These are phyloP conservation scores for Diplazon laetatorius DNA, from an alignment of 2,888 invertebrate species.

Conservation along the genomic window DNA sequence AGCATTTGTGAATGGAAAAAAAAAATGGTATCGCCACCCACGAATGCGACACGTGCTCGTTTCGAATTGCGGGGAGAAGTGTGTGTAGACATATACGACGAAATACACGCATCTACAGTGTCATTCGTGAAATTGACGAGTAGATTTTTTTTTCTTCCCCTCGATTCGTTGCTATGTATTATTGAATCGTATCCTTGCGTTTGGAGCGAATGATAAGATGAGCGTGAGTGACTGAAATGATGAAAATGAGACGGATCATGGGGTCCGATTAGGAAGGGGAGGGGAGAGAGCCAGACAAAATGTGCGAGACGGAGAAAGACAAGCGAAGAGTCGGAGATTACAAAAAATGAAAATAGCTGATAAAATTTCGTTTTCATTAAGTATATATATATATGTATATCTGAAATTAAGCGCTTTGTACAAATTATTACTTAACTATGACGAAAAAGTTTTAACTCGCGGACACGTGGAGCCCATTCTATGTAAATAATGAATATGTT, in stretches of 20 bases:
- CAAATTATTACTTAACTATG: slow-evolving; percentile 69
- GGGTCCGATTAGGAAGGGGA: no score
- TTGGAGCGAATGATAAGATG: slow-evolving; percentile 22
- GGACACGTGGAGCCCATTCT: slow-evolving; percentile 38
- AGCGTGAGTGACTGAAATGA: slow-evolving; percentile 13
- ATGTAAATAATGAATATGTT: slow-evolving; percentile 60
- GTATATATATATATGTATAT: slow-evolving; percentile 17
- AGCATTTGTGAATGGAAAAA: slow-evolving; percentile 30
- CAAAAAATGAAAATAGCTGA: no score
- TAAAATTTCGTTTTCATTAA: slow-evolving; percentile 33
- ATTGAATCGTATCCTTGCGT: slow-evolving; percentile 52
- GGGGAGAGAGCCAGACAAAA: no score
- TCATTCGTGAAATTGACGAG: slow-evolving; percentile 16
- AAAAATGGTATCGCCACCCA: slow-evolving; percentile 41
- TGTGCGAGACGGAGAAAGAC: slow-evolving; percentile 1
- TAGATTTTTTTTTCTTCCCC: slow-evolving; percentile 16
- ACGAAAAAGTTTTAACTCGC: slow-evolving; percentile 31
- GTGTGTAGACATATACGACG: not conserved
- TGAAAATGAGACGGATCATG: slow-evolving; percentile 15
- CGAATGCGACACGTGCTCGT: slow-evolving; percentile 43
- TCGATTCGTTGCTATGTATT: slow-evolving; percentile 47
- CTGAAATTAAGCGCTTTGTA: slow-evolving; percentile 70
- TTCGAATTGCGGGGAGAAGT: slow-evolving; percentile 4
- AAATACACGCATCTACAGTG: slow-evolving; percentile 17
- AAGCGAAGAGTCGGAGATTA: slow-evolving; percentile 4